Evolutionary conservation across 2,113 vertebrate genomes (phyloP).

Genomic region (Steatornis caripensis): DNA sequence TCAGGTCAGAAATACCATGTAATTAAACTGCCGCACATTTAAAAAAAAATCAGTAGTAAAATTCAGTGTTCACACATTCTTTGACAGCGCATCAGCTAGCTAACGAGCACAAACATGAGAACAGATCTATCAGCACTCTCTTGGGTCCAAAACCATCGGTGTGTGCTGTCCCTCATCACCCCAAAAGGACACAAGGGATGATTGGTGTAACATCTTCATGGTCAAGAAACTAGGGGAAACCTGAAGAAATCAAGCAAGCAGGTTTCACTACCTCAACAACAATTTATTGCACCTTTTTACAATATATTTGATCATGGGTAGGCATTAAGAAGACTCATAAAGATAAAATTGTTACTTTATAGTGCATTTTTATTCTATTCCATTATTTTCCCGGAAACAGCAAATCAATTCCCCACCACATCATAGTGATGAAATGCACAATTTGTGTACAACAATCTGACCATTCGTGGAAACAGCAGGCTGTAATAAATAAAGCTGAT

Average conservation of each 20-base stretch:
- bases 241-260: neutral
- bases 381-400: neutral
- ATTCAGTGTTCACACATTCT: neutral
- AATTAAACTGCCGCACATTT: neutral
- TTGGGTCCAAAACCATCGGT: neutral
- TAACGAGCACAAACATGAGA: neutral
- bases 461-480: slow-evolving; percentile 3
- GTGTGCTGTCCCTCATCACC: fast-evolving
- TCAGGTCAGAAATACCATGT: neutral
- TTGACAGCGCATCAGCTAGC: neutral
- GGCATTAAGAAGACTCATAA: neutral
- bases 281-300: neutral
- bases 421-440: neutral
- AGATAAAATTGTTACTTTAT: neutral
- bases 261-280: neutral
- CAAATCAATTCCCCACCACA: neutral
- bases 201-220: neutral
- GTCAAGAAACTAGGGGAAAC: neutral
- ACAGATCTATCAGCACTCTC: neutral
- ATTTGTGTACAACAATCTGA: neutral
- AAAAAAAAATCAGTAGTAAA: neutral
- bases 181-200: neutral
- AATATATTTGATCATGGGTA: neutral
- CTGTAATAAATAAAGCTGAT: slow-evolving; percentile 11
- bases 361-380: neutral